Conservation (phyloP, 37 sponge, comb jelly and placozoan species). For the Geodia barretti region DNA sequence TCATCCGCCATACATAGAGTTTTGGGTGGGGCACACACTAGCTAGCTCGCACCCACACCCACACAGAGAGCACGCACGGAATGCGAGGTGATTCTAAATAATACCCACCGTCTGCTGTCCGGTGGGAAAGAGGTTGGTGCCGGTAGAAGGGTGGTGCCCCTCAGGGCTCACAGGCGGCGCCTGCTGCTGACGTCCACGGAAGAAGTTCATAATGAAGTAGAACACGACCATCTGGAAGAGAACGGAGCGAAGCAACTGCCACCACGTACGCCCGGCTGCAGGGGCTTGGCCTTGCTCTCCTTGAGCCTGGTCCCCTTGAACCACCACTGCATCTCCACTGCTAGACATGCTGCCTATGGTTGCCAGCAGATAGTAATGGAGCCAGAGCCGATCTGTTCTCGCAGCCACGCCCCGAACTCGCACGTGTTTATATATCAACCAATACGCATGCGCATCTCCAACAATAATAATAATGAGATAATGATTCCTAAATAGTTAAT, state of each 20-base stretch:
- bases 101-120: slow-evolving; percentile 58
- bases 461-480: background rate
- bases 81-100: background rate
- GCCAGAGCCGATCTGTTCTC: too few species aligned
- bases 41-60: too few species aligned
- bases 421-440: too few species aligned
- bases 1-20: background rate
- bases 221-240: slow-evolving; percentile 71
- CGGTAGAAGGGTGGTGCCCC: slow-evolving; percentile 27
- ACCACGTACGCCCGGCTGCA: slow-evolving; percentile 17
- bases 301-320: background rate
- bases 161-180: slow-evolving; percentile 20
- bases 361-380: too few species aligned
- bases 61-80: too few species aligned
- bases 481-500: too few species aligned
- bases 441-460: too few species aligned
- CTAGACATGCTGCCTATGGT: too few species aligned
- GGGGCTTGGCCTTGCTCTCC: background rate
- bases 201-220: slow-evolving; percentile 77
- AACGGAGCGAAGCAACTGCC: slow-evolving; percentile 50
- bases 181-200: slow-evolving; percentile 54
- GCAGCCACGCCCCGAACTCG: background rate
- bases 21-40: too few species aligned
- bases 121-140: slow-evolving; percentile 53
- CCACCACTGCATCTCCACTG: background rate